A percentile compares a stretch with the other conserved stretches of the same genome.
phyloP scores from a whole-genome alignment of 1,140 invertebrate species.

The Centruroides sculpturatus region DNA sequence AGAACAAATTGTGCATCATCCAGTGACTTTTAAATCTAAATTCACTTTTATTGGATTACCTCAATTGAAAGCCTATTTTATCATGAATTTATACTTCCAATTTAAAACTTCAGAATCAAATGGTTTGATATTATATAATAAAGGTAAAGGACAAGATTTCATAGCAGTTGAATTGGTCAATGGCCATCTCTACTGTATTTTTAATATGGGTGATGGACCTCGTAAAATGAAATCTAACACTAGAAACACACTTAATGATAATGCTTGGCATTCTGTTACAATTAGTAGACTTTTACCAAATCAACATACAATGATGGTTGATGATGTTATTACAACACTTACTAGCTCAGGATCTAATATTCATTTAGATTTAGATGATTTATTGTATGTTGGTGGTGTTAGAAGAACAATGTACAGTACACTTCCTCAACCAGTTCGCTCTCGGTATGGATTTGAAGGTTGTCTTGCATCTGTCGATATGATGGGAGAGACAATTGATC shows the following conservation, averaged over 20 bases:
- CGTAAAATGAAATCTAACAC: conserved; percentile 65
- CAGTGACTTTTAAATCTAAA: conserved; percentile 82
- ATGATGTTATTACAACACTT: conserved; percentile 58
- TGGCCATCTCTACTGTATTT: conserved; percentile 78
- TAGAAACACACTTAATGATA: conserved; percentile 71
- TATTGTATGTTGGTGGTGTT: conserved; percentile 75
- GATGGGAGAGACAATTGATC: conserved; percentile 74
- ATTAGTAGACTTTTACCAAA: conserved; percentile 73
- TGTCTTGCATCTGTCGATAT: conserved; percentile 85
- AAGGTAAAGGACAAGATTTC: conserved; percentile 85
- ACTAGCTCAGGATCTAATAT: conserved; percentile 56
- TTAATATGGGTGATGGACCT: conserved; percentile 83
- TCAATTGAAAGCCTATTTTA: conserved; percentile 76
- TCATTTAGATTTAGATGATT: conserved; percentile 74
- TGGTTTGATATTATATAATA: conserved; percentile 85
- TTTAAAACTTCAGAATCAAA: conserved; percentile 85
- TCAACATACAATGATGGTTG: conserved; percentile 77
- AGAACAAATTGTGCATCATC: conserved; percentile 63
- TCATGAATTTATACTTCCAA: conserved; percentile 78
- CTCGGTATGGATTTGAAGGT: conserved; percentile 80
- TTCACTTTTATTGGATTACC: conserved; percentile 79
- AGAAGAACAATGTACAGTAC: conserved; percentile 62
- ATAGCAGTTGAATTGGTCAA: conserved; percentile 83
- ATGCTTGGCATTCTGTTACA: conserved; percentile 83
- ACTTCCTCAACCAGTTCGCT: conserved; percentile 59